Base-by-base conservation (phyloP, 2,113 vertebrate genomes). In the Cyanistes caeruleus region DNA sequence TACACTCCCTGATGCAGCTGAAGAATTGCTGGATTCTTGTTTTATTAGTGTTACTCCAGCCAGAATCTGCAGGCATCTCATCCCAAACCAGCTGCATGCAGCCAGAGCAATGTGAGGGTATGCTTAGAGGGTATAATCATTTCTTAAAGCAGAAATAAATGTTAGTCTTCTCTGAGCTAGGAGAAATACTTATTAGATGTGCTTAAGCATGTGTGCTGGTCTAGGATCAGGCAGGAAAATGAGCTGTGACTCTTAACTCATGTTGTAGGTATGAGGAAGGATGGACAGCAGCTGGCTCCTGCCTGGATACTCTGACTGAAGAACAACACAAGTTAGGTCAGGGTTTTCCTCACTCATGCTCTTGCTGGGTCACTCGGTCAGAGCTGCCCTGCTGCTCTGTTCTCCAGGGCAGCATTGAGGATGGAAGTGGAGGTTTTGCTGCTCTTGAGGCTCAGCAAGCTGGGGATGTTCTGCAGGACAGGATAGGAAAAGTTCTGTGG, bases 231-330 rank as follows among this genome's bases (percentile, higher is more conserved):
- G 37, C 53, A 67, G 56, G 52, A 84, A 43, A 64, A 82, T 59
- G 55, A 65, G 30, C 23, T 60, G 68, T 62, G 58, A 44, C 78
- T 63, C 60, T 78, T 55, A 84, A n/a, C 11, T 91, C 53, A 70
- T 23, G 78, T 41, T 62, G 35, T 77, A 86, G 75, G 63, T 83
- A 72, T 65, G 79, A 85, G 58, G 69, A 78, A 94, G 67, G 70
- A 76, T 39, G 73, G 58, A 28, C 35, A 84, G 80, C 69, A 68
- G 76, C 49, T 81, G 75, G 15, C 11, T 74, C 72, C 33, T 81
- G 74, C 48, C 64, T 6, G 6, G 24, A 63, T 91, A 3, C 44
- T 72, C 30, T 72, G 27, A 83, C 13, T 48, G 53, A 81, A 87
- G 30, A 73, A 59, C 20, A 69, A 37, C 67, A 70, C 0, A 14